Base-by-base conservation (phyloP, 2,888 invertebrate genomes). In the Anthoptus insignis region DNA sequence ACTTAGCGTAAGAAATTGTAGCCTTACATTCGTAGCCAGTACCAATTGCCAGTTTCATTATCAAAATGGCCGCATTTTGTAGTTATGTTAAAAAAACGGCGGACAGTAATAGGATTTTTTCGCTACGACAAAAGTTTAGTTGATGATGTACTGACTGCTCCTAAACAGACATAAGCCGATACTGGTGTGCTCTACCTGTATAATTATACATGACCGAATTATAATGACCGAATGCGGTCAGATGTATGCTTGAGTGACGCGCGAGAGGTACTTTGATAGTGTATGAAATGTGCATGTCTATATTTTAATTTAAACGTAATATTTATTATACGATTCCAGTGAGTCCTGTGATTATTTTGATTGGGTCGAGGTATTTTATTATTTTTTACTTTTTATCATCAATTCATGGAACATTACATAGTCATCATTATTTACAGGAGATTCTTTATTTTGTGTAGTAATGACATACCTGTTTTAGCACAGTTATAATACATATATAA, bases 311-410 rank as follows among this genome's bases (percentile, higher is more conserved):
- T 42, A 53, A 37, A 32, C 45, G 45, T 54, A 49, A 57, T 22
- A 49, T 21, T 27, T 29, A 16, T 63, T 63, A 39, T 56, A 63
- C 63, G 49, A 49, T 57, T 63, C 49, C 63, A 63, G 63, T 68
- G 69, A 73, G 68, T 72, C 79, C 75, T 75, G n/a, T n/a, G 79
- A 77, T 85, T 81, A 77, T 80, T 83, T 80, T 78, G 80, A 76
- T 84, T 85, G 83, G 89, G 89, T 84, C 81, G 81, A 87, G 88
- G 89, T 89, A 88, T 82, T 82, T 74, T 81, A 79, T 78, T 77
- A 81, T 79, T 76, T 76, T 84, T 56, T 57, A 50, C 80, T 75
- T 65, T 68, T 71, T 66, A 66, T 68, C 70, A 69, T 65, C 53
- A 37, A 63, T 76, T 80, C 85, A 84, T 81, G 69, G 59, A 79